A percentile compares a stretch with the other conserved stretches of the same genome.
These are phyloP conservation scores for Agrilus cyanescens DNA, from an alignment of 2,888 invertebrate genomes.

Conservation along the genomic window DNA sequence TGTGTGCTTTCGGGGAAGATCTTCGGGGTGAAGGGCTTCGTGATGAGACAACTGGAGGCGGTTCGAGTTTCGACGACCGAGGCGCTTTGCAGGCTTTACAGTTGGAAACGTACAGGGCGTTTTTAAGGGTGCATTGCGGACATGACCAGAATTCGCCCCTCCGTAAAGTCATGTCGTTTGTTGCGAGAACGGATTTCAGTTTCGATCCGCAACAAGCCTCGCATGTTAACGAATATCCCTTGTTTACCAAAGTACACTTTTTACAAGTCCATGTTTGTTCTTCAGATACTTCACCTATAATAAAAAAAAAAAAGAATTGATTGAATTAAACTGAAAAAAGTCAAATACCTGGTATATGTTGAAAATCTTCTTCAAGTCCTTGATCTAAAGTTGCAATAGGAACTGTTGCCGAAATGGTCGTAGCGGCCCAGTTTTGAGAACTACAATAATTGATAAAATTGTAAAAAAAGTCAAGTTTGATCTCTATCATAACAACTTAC, in stretches of 20 bases:
- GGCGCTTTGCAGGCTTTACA: constrained; percentile 70
- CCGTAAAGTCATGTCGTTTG: constrained; percentile 55
- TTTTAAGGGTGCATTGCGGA: constrained; percentile 68
- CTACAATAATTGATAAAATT: constrained; percentile 15
- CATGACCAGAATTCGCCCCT: constrained; percentile 72
- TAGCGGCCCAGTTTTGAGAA: constrained; percentile 29
- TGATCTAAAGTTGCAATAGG: constrained; percentile 57
- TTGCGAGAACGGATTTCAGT: constrained; percentile 51
- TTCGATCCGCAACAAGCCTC: constrained; percentile 81
- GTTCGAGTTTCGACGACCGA: constrained; percentile 31
- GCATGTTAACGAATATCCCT: constrained; percentile 57
- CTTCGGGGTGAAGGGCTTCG: constrained; percentile 45
- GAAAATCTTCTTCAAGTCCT: constrained; percentile 57
- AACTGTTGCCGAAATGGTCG: constrained; percentile 30
- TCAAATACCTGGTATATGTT: constrained; percentile 44
- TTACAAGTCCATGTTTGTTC: constrained; percentile 68
- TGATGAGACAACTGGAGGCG: constrained; percentile 23
- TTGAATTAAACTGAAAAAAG: constrained; percentile 10
- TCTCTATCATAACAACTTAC: constrained; percentile 10
- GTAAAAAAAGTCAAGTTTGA: not conserved
- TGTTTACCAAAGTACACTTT: constrained; percentile 79
- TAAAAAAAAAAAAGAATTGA: constrained; percentile 6
- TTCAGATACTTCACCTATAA: constrained; percentile 15
- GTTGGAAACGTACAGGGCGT: constrained; percentile 51
- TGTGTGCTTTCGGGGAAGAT: constrained; percentile 23